A percentile compares a stretch with the other conserved stretches of the same genome.
Conservation (phyloP, 92 coral and sea anemone species). For the Paramuricea clavata region DNA sequence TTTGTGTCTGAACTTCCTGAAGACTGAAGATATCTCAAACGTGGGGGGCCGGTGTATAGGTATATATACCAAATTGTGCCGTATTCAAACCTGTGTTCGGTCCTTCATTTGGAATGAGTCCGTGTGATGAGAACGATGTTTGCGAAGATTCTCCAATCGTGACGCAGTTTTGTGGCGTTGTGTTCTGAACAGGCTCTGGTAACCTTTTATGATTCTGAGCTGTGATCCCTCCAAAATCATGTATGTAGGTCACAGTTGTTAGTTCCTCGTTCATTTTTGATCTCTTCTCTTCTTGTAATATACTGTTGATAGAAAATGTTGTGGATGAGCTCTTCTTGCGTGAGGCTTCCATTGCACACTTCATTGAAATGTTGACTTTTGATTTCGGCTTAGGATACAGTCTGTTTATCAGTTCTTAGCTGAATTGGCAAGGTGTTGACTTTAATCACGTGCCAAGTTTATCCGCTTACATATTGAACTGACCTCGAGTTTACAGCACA, state of each 20-base stretch:
- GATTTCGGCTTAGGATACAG: neutral
- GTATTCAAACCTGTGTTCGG: neutral
- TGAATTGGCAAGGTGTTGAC: neutral
- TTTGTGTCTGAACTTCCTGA: too few species aligned
- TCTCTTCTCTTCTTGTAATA: neutral
- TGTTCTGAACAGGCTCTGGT: neutral
- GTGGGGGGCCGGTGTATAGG: neutral
- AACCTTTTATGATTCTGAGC: neutral
- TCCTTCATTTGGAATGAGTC: neutral
- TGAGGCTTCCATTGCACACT: conserved; percentile 1
- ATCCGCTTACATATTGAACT: neutral
- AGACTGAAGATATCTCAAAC: neutral
- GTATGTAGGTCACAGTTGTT: neutral
- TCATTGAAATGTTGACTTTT: conserved; percentile 2
- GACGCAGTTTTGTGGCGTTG: neutral
- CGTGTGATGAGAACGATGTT: neutral
- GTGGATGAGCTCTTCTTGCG: neutral
- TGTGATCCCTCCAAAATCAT: neutral
- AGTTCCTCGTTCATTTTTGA: neutral
- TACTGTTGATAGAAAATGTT: conserved; percentile 15
- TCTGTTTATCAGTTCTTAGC: neutral
- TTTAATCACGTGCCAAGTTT: neutral
- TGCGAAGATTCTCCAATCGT: neutral
- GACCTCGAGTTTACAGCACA: neutral
- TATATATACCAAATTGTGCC: neutral